phyloP scores from a whole-genome alignment of 2,797 vertebrate species.

The Pogoniulus pusillus region DNA sequence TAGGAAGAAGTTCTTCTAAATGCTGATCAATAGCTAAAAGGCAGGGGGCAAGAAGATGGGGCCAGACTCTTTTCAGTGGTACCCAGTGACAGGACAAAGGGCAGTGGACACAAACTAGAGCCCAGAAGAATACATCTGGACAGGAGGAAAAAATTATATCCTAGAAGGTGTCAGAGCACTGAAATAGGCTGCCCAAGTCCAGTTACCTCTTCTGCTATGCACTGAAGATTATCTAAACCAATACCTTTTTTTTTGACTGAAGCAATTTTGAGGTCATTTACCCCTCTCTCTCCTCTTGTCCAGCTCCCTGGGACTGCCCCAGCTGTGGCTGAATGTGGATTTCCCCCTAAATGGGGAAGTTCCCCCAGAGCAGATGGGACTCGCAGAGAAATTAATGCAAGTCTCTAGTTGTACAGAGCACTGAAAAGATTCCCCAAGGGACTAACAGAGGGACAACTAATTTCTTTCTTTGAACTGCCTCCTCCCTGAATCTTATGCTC shows the following conservation, averaged over 20 bases:
- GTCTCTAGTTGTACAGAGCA: neutral
- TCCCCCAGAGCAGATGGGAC: slow-evolving; percentile 16
- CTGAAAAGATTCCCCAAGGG: neutral
- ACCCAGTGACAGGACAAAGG: too few relatives aligned
- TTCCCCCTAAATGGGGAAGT: slow-evolving; percentile 55
- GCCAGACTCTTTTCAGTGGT: too few relatives aligned
- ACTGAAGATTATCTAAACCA: neutral
- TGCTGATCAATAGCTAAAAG: too few relatives aligned
- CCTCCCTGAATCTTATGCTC: neutral
- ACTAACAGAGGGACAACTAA: neutral
- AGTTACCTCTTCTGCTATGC: neutral
- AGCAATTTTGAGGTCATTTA: neutral
- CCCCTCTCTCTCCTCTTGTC: neutral
- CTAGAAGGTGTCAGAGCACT: too few relatives aligned
- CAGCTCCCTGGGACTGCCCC: slow-evolving; percentile 34
- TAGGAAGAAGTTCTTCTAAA: too few relatives aligned
- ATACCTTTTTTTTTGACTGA: neutral
- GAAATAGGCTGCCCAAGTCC: neutral
- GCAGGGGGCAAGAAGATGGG: too few relatives aligned
- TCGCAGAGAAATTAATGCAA: neutral
- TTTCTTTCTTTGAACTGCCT: neutral
- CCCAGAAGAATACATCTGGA: too few relatives aligned
- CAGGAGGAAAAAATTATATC: too few relatives aligned
- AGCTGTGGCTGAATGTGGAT: slow-evolving; percentile 21
- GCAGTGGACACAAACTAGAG: too few relatives aligned